These are phyloP conservation scores for Danionella cerebrum DNA, from an alignment of 2,113 vertebrate species.

Conservation along the genomic window DNA sequence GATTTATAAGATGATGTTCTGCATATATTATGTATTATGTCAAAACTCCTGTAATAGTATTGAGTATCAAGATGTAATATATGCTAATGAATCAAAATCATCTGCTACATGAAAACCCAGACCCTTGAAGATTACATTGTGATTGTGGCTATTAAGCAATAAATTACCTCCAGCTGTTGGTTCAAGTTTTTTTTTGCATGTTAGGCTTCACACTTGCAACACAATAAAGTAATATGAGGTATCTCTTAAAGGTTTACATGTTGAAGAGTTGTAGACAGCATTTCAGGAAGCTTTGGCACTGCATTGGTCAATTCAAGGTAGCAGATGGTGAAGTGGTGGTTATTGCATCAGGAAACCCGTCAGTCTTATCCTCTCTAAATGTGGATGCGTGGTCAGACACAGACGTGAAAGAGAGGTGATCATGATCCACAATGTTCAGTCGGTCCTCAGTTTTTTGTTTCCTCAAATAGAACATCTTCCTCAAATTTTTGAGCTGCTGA, in stretches of 20 bases:
- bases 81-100: too few relatives aligned
- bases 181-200: slow-evolving; percentile 12
- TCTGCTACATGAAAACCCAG: too few relatives aligned
- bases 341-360: slow-evolving; percentile 61
- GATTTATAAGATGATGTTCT: too few relatives aligned
- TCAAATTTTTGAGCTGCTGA: slow-evolving; percentile 78
- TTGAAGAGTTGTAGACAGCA: background rate
- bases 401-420: slow-evolving; percentile 81
- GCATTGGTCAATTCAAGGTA: slow-evolving; percentile 48
- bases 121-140: too few relatives aligned
- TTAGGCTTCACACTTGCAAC: background rate
- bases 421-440: slow-evolving; percentile 49
- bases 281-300: slow-evolving; percentile 45
- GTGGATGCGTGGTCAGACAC: slow-evolving; percentile 76
- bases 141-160: background rate
- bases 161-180: background rate
- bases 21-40: too few relatives aligned
- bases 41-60: too few relatives aligned
- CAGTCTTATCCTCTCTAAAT: slow-evolving; percentile 65
- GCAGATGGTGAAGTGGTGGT: slow-evolving; percentile 26
- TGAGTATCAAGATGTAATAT: too few relatives aligned
- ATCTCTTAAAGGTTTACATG: background rate
- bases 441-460: slow-evolving; percentile 52
- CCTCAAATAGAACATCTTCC: slow-evolving; percentile 81
- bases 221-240: background rate